These are phyloP conservation scores for Lamproptera curius DNA, from an alignment of 2,888 invertebrate genomes.

Conservation along the genomic window DNA sequence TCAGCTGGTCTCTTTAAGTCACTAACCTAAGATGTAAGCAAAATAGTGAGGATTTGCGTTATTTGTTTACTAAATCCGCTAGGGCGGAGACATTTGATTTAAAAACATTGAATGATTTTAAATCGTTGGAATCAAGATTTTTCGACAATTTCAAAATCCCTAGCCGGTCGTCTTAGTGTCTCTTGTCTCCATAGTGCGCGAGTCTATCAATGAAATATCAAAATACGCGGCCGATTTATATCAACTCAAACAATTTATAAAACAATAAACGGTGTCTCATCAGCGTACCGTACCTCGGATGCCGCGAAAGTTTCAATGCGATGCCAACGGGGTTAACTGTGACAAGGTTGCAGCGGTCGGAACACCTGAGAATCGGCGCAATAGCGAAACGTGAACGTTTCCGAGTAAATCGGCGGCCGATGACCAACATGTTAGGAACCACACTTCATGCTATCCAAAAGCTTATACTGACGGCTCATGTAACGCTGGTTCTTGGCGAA, in stretches of 20 bases:
- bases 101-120: too few species aligned
- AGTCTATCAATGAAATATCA: constrained; percentile 21
- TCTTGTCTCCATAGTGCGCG: too few species aligned
- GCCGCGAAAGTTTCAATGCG: constrained; percentile 62
- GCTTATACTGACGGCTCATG: constrained; percentile 38
- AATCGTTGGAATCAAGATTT: too few species aligned
- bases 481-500: constrained; percentile 46
- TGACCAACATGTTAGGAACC: constrained; percentile 39
- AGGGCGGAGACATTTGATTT: too few species aligned
- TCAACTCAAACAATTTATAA: too few species aligned
- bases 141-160: too few species aligned
- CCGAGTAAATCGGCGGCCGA: constrained; percentile 48
- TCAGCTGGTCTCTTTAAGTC: too few species aligned
- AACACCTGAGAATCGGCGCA: constrained; percentile 62
- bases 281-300: constrained; percentile 52
- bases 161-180: too few species aligned
- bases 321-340: constrained; percentile 60
- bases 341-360: constrained; percentile 65
- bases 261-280: constrained; percentile 45
- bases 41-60: too few species aligned
- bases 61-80: too few species aligned
- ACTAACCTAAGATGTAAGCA: too few species aligned
- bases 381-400: constrained; percentile 49
- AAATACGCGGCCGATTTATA: constrained; percentile 36
- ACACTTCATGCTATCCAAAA: constrained; percentile 32